phyloP scores from a whole-genome alignment of 2,797 vertebrate genomes.

The Dromococcyx pavoninus region DNA sequence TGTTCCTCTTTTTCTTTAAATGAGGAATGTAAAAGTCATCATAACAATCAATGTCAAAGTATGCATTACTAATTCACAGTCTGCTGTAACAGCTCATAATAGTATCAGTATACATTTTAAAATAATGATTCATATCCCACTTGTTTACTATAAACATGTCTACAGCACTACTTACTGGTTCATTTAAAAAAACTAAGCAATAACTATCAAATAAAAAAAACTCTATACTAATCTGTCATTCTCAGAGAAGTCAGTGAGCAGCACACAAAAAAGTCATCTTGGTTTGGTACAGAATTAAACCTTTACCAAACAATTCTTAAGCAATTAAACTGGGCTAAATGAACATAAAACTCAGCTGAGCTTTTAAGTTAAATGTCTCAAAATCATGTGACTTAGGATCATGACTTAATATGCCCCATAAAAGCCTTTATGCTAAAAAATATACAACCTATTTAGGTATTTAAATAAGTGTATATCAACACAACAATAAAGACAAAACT shows the following conservation, averaged over 20 bases:
- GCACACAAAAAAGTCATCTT: conserved; percentile 10
- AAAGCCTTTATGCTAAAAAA: conserved; percentile 43
- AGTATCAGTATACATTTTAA: conserved; percentile 13
- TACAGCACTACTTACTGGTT: conserved; percentile 20
- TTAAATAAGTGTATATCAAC: conserved; percentile 16
- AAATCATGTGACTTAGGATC: conserved; percentile 5
- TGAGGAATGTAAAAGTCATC: neutral
- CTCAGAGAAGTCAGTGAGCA: conserved; percentile 8
- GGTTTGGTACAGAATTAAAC: conserved; percentile 9
- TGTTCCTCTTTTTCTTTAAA: conserved; percentile 25
- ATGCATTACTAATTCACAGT: neutral
- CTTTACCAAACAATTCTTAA: conserved; percentile 6
- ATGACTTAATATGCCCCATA: neutral
- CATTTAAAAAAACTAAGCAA: neutral
- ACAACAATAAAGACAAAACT: conserved; percentile 44
- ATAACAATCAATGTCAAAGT: conserved; percentile 21
- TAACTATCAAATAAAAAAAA: conserved; percentile 16
- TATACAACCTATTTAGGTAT: conserved; percentile 19
- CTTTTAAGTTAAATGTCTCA: neutral
- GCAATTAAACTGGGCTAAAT: conserved; percentile 7
- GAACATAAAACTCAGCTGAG: neutral
- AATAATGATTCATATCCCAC: neutral
- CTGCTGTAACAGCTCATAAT: neutral
- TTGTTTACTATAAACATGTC: neutral
- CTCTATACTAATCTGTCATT: neutral